Evolutionary conservation across 1,140 invertebrate species (phyloP).

Genomic region (Hyles euphorbiae): DNA sequence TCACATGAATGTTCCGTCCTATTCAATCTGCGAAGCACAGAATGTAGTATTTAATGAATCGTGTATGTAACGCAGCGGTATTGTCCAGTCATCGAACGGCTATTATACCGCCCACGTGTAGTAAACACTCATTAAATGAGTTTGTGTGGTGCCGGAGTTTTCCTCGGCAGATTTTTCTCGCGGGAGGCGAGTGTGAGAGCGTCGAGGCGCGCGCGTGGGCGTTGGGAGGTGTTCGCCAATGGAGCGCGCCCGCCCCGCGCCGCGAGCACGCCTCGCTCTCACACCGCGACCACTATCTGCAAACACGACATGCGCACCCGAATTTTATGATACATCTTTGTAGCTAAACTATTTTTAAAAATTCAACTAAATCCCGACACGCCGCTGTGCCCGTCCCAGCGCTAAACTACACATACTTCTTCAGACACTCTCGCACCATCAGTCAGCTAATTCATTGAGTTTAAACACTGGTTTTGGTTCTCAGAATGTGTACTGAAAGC

Average conservation of each 20-base stretch:
- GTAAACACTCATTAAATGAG: slow-evolving; percentile 47
- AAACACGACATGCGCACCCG: slow-evolving; percentile 28
- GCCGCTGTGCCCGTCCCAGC: too few species aligned
- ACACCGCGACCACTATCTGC: slow-evolving; percentile 33
- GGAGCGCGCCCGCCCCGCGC: not conserved
- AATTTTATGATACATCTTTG: slow-evolving; percentile 22
- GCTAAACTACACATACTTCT: too few species aligned
- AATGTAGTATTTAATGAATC: slow-evolving; percentile 10
- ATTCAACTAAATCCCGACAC: not conserved
- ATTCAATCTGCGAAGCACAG: too few species aligned
- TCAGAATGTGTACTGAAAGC: too few species aligned
- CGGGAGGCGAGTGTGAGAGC: slow-evolving; percentile 17
- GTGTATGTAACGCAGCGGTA: slow-evolving; percentile 34
- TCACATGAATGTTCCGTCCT: slow-evolving; percentile 9
- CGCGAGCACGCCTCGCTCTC: slow-evolving; percentile 5
- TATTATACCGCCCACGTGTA: slow-evolving; percentile 46
- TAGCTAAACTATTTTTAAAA: not conserved
- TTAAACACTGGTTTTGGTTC: too few species aligned
- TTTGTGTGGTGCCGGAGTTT: slow-evolving; percentile 47
- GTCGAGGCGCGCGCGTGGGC: slow-evolving; percentile 44
- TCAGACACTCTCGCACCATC: too few species aligned
- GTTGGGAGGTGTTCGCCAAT: slow-evolving; percentile 55
- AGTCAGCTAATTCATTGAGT: too few species aligned
- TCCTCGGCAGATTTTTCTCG: slow-evolving; percentile 63
- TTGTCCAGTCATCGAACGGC: slow-evolving; percentile 31